Conservation (phyloP, 2,888 invertebrate species). For the Craniophora ligustri region DNA sequence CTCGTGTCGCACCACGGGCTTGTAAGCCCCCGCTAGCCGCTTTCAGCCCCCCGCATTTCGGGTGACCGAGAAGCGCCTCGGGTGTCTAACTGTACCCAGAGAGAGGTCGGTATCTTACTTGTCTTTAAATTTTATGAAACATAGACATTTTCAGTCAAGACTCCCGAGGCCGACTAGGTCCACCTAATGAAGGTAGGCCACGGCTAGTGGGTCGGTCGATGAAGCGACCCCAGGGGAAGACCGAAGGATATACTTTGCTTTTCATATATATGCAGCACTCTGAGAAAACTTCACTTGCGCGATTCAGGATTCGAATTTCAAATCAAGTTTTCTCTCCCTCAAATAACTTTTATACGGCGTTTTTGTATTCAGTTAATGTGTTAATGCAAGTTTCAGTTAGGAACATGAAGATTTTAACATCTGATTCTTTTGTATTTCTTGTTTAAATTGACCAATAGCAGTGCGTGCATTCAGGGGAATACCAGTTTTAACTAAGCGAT, state of each 20-base stretch:
- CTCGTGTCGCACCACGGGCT: constrained; percentile 16
- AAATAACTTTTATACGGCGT: background rate
- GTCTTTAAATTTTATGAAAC: too few species aligned
- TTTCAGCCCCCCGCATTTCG: constrained; percentile 16
- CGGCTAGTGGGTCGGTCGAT: constrained; percentile 42
- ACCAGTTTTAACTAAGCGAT: background rate
- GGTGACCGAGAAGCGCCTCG: constrained; percentile 35
- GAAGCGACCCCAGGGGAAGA: constrained; percentile 50
- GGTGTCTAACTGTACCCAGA: constrained; percentile 29
- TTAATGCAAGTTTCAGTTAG: constrained; percentile 4
- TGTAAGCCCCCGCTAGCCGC: constrained; percentile 37
- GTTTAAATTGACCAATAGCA: constrained; percentile 31
- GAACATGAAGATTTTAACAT: background rate
- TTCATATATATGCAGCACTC: background rate
- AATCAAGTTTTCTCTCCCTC: background rate
- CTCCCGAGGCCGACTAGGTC: constrained; percentile 33
- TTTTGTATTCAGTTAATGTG: too few species aligned
- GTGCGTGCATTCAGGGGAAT: constrained; percentile 17
- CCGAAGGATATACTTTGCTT: constrained; percentile 1
- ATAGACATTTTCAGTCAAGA: background rate
- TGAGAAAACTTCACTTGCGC: constrained; percentile 33
- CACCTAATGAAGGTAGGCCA: constrained; percentile 10
- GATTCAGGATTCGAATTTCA: constrained; percentile 22
- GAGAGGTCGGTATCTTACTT: constrained; percentile 14
- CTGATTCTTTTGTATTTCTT: background rate